Evolutionary conservation across 2,888 invertebrate species (phyloP).

Genomic region (Oscheius sp.): DNA sequence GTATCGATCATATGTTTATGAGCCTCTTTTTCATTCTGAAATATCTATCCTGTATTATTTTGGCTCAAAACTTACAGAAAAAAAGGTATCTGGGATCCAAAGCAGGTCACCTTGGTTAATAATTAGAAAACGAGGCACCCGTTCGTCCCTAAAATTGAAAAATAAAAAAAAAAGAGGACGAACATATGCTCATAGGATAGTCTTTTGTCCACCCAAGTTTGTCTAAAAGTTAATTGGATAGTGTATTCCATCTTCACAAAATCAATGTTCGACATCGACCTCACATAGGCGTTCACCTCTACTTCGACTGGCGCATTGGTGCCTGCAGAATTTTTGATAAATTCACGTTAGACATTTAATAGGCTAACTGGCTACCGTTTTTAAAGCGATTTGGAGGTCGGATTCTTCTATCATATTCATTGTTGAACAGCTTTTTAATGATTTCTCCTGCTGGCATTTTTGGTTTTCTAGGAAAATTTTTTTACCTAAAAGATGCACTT

Average conservation of each 20-base stretch:
- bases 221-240: slow-evolving; percentile 22
- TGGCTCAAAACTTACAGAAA: background rate
- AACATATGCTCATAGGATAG: slow-evolving; percentile 5
- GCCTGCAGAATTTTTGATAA: no score
- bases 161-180: background rate
- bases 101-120: slow-evolving; percentile 5
- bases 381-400: background rate
- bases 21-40: slow-evolving; percentile 30
- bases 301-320: slow-evolving; percentile 15
- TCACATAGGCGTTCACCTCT: slow-evolving; percentile 21
- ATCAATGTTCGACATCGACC: slow-evolving; percentile 29
- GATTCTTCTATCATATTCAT: slow-evolving; percentile 1
- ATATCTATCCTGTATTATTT: background rate
- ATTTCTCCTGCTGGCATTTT: slow-evolving; percentile 7
- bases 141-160: background rate
- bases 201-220: slow-evolving; percentile 23
- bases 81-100: slow-evolving; percentile 27
- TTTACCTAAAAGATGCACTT: no score
- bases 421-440: background rate
- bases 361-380: background rate
- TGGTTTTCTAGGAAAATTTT: background rate
- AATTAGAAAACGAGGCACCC: slow-evolving; percentile 10
- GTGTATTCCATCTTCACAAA: slow-evolving; percentile 31
- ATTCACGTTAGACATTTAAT: background rate
- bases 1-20: slow-evolving; percentile 14